Evolutionary conservation across 1,140 invertebrate genomes (phyloP), one percentile per base, ranked within the genome.

Genomic region (Drosophila tsacasi): DNA sequence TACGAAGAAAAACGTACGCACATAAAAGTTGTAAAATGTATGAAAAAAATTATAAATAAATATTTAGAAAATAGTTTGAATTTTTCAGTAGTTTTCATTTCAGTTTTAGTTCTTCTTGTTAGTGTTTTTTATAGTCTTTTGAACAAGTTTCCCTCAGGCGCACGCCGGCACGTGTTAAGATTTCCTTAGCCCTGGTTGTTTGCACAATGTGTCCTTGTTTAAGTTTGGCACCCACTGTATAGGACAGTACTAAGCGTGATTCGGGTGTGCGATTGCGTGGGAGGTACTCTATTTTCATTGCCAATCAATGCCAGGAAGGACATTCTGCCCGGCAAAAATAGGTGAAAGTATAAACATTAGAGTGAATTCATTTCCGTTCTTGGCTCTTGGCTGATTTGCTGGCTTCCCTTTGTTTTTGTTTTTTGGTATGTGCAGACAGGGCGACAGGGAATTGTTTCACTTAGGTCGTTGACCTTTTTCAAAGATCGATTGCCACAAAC

Each of bases 21-120:
- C 71, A 64, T 54, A 75, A 71, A 86, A 73, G 61, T 78, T 77
- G 52, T 85, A 85, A 79, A 73, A 79, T 79, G 49, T 87, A 82
- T 82, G 79, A 83, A 74, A 83, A 83, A 76, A 83, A 76, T 85
- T 90, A 81, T 79, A 85, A 90, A 90, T 90, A 90, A 90, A 90
- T 90, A 90, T 90, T 85, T 90, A 90, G 76, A 76, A 90, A 89
- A 84, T 89, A 89, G 85, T 90, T 90, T 67, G 55, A 57, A 74
- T 65, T 72, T 52, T 76, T 55, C 60, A 40, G 57, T 69, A 40
- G 57, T 62, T 78, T 69, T 79, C 37, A 27, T 69, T 46, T 69
- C 30, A 47, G 64, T 78, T 69, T 63, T 71, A 59, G 55, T 71
- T 77, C 54, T 59, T 64, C 12, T 44, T 78, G 76, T 73, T 63